Base-by-base conservation (phyloP, 2,113 vertebrate genomes). In the Lota lota region DNA sequence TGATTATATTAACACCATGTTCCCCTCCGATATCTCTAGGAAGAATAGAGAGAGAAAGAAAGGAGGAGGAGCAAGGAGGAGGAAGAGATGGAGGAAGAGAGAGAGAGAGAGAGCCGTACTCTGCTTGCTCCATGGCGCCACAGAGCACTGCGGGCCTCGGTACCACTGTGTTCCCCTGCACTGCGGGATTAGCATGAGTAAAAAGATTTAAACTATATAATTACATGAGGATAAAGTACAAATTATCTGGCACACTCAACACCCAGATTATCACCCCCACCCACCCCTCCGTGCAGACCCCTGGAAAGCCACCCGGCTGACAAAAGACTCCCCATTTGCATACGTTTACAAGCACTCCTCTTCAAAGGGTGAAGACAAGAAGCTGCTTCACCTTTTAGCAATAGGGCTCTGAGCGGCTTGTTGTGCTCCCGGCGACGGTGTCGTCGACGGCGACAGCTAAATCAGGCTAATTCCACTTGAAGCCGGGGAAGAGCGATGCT, bases 361-460 rank as follows among this genome's bases (percentile, higher is more conserved):
- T 93, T 92, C 91, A 90, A 87, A 90, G 77, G 24, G 76, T 40
- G 91, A 89, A 80, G 93, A 95, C 95, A 95, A 95, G 94, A 95
- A 94, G 91, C 94, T 87, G 90, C 94, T 94, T 93, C 94, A 96
- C 94, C 94, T 97, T 94, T 93, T 40, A 40, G 88, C 93, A 89
- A 93, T 92, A 93, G 92, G 93, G 92, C 91, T 92, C 89, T 90
- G 90, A 93, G 93, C 92, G 93, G 93, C 94, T 94, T 93, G 93
- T 95, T 95, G 94, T 95, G 95, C 93, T 95, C 94, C 96, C 94
- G 94, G 93, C 93, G 94, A 93, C 95, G 36, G 6, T 40, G 36
- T 11, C 36, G 36, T 96, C 94, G 94, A 93, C 93, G 94, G 93
- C 95, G 94, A 95, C 94, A 95, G 95, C 96, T 96, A 95, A 96